A percentile compares a stretch with the other conserved stretches of the same genome.
Conservation (phyloP, 1,140 invertebrate species). For the Saxidomus purpurata region DNA sequence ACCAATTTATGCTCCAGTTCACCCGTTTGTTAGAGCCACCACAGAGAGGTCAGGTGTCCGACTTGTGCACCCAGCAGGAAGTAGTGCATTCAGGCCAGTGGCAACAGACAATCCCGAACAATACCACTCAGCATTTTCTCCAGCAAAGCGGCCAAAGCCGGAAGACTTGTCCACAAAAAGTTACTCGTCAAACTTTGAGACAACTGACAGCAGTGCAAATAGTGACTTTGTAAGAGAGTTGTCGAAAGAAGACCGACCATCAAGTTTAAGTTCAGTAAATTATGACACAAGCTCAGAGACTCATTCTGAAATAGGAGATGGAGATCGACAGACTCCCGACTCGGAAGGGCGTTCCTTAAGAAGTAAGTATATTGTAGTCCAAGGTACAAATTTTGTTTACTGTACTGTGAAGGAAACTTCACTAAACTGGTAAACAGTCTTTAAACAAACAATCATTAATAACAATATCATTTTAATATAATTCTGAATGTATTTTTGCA, state of each 20-base stretch:
- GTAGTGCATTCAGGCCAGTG: conserved; percentile 82
- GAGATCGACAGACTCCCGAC: conserved; percentile 82
- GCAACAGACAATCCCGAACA: conserved; percentile 74
- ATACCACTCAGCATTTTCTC: conserved; percentile 84
- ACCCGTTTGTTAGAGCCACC: conserved; percentile 80
- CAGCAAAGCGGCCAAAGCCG: conserved; percentile 81
- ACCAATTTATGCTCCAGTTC: conserved; percentile 81
- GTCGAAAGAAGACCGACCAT: conserved; percentile 80
- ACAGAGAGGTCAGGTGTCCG: conserved; percentile 72
- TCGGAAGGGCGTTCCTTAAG: conserved; percentile 82
- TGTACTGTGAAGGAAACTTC: too few relatives aligned
- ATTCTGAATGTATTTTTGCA: too few relatives aligned
- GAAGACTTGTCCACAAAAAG: conserved; percentile 73
- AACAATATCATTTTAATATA: too few relatives aligned
- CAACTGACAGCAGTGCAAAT: not conserved
- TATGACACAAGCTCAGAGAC: conserved; percentile 82
- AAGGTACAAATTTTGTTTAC: too few relatives aligned
- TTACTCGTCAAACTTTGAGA: not conserved
- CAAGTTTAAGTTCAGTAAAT: conserved; percentile 80
- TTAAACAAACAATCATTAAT: too few relatives aligned
- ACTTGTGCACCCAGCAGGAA: conserved; percentile 77
- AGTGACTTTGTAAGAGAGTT: not conserved
- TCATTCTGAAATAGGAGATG: conserved; percentile 81
- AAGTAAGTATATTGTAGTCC: conserved; percentile 85
- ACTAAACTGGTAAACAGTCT: too few relatives aligned